Conservation (phyloP, 1,140 invertebrate genomes). For the Atopsyche davidsoni region DNA sequence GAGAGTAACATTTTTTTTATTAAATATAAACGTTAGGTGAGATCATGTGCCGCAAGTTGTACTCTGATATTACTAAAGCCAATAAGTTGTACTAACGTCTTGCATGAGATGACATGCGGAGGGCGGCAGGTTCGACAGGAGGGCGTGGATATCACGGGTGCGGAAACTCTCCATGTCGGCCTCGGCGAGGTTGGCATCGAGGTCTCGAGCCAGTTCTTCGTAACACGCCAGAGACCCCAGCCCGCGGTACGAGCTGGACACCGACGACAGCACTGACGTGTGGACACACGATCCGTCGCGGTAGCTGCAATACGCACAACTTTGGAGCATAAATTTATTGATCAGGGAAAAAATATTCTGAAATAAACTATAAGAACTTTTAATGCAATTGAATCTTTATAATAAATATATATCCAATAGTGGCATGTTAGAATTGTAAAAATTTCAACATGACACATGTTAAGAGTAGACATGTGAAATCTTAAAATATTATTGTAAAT, state of each 20-base stretch:
- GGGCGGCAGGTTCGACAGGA: conserved; percentile 71
- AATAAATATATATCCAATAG: too few species aligned
- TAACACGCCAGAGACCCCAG: conserved; percentile 66
- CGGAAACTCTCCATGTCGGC: conserved; percentile 92
- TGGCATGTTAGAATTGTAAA: too few species aligned
- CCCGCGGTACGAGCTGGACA: conserved; percentile 71
- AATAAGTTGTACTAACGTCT: conserved; percentile 22
- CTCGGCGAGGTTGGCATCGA: conserved; percentile 88
- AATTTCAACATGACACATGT: too few species aligned
- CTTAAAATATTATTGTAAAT: too few species aligned
- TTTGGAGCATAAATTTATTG: too few species aligned
- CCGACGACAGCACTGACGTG: conserved; percentile 71
- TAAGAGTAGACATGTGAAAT: too few species aligned
- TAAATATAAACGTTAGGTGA: not conserved
- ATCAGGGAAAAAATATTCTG: too few species aligned
- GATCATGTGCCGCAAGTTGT: not conserved
- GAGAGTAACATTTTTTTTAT: too few species aligned
- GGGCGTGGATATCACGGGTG: conserved; percentile 82
- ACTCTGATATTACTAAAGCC: not conserved
- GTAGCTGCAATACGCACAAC: conserved; percentile 59
- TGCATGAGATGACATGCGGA: conserved; percentile 28
- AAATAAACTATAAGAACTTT: too few species aligned
- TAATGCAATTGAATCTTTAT: too few species aligned
- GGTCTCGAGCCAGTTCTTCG: conserved; percentile 77
- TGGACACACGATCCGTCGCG: conserved; percentile 72